Evolutionary conservation across 2,888 invertebrate genomes (phyloP).

Genomic region (Drosophila kokeensis): DNA sequence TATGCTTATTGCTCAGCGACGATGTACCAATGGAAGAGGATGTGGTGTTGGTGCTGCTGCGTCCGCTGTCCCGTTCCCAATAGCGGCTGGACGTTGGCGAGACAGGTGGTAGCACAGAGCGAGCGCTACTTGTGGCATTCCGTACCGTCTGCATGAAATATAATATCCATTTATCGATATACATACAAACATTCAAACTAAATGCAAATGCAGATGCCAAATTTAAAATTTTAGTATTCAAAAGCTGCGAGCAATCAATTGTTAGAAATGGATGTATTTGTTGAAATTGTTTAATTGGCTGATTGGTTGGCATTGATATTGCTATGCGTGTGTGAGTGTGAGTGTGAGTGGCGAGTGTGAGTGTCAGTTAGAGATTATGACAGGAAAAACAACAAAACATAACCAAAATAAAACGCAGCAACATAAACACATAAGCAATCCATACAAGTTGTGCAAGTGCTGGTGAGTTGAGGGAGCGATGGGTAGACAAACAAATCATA

Average conservation of each 20-base stretch:
- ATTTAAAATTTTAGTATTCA: conserved; percentile 25
- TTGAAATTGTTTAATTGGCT: conserved; percentile 15
- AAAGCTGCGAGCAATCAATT: conserved; percentile 56
- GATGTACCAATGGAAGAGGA: conserved; percentile 72
- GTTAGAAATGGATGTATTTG: conserved; percentile 46
- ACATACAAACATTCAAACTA: neutral
- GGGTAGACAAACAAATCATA: conserved; percentile 2
- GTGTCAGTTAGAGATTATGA: conserved; percentile 11
- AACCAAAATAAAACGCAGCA: conserved; percentile 23
- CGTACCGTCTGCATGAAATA: conserved; percentile 64
- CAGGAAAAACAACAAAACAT: conserved; percentile 3
- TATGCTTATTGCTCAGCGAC: conserved; percentile 68
- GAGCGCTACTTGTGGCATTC: conserved; percentile 66
- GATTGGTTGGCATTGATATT: conserved; percentile 15
- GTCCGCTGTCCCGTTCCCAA: conserved; percentile 83
- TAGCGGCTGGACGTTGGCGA: conserved; percentile 83
- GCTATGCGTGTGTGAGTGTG: conserved; percentile 17
- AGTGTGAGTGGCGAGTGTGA: neutral
- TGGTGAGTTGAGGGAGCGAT: conserved; percentile 3
- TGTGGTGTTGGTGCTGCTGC: conserved; percentile 64
- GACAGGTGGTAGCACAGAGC: conserved; percentile 83
- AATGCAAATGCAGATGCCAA: conserved; percentile 25
- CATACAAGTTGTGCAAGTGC: conserved; percentile 12
- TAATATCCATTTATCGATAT: conserved; percentile 16
- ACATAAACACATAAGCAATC: conserved; percentile 2